Conservation (phyloP, 2,113 vertebrate species). For the Aptenodytes forsteri region DNA sequence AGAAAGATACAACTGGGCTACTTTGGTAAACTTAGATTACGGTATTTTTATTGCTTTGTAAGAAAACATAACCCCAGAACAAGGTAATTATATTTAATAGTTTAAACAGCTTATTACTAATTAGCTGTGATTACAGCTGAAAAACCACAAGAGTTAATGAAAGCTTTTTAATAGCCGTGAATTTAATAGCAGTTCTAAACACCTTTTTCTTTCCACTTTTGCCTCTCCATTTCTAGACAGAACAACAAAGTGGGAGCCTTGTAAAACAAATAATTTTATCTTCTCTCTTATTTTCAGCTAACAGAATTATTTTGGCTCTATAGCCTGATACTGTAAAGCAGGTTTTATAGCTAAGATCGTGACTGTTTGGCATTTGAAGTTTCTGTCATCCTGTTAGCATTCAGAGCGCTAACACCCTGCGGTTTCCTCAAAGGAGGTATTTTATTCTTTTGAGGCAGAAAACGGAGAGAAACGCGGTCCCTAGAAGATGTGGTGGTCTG, state of each 20-base stretch:
- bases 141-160: background rate
- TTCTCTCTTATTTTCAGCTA: background rate
- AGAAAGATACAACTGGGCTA: background rate
- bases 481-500: background rate
- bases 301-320: background rate
- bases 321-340: background rate
- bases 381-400: background rate
- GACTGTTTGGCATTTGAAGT: background rate
- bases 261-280: background rate
- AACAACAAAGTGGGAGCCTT: background rate
- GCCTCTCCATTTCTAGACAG: background rate
- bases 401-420: background rate
- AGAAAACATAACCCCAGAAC: background rate
- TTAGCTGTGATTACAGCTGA: conserved; percentile 8
- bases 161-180: background rate
- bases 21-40: background rate
- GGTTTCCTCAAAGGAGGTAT: background rate
- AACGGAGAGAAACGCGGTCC: background rate
- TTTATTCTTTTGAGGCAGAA: background rate
- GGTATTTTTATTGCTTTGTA: background rate
- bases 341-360: background rate
- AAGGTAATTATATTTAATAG: conserved; percentile 15
- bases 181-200: conserved; percentile 4
- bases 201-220: background rate
- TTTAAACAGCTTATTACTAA: conserved; percentile 21